These are phyloP conservation scores for Limnephilus rhombicus DNA, from an alignment of 2,888 invertebrate species.

Conservation along the genomic window DNA sequence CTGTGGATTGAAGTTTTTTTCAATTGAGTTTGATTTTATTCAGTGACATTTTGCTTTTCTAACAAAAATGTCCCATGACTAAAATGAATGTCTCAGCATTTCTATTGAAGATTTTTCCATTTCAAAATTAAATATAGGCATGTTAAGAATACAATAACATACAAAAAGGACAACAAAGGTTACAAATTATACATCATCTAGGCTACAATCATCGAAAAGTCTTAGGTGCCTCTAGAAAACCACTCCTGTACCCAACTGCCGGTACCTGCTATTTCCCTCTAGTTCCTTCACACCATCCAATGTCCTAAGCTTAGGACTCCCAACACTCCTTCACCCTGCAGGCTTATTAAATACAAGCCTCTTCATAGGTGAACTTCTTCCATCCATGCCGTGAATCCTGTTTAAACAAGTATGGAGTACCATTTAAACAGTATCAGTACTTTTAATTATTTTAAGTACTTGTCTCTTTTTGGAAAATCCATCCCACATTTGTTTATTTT, in stretches of 20 bases:
- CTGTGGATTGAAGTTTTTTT: neutral
- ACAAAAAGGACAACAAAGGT: neutral
- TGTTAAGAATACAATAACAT: neutral
- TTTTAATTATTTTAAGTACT: too few species aligned
- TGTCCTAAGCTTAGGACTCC: neutral
- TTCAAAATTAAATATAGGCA: neutral
- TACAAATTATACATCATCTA: neutral
- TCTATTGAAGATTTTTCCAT: slow-evolving; percentile 21
- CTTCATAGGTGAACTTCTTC: neutral
- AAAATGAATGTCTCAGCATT: slow-evolving; percentile 2
- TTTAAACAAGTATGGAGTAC: neutral
- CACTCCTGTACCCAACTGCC: neutral
- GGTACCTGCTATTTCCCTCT: neutral
- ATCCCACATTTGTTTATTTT: too few species aligned
- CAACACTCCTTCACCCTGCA: neutral
- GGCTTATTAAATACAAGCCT: neutral
- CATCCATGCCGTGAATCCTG: neutral
- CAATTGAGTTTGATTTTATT: slow-evolving; percentile 25
- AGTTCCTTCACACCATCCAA: neutral
- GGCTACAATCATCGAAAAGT: neutral
- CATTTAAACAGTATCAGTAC: neutral
- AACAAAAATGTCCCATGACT: slow-evolving; percentile 30
- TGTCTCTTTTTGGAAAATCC: too few species aligned
- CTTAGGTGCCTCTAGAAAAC: neutral
- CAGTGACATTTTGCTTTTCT: slow-evolving; percentile 31